These are phyloP conservation scores for Rhamnusium bicolor DNA, from an alignment of 2,888 invertebrate genomes.

Conservation along the genomic window DNA sequence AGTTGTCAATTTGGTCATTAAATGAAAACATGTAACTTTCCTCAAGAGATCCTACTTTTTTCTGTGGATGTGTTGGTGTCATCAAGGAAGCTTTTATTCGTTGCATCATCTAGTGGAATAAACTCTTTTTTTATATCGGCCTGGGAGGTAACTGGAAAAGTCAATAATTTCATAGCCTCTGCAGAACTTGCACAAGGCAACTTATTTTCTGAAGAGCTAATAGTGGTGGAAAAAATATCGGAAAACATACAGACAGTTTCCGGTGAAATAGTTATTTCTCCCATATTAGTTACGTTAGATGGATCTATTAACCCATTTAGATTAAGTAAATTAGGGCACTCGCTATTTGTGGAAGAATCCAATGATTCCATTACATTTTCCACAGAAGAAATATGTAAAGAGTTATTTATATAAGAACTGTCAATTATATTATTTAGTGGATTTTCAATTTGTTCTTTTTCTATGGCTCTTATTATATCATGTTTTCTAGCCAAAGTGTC, in stretches of 20 bases:
- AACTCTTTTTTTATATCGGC: slow-evolving; percentile 4
- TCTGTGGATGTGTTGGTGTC: not conserved
- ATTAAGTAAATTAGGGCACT: not conserved
- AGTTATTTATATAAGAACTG: not conserved
- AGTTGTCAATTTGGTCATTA: slow-evolving; percentile 2
- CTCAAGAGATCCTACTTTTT: not conserved
- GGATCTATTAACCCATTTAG: not conserved
- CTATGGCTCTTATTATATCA: not conserved
- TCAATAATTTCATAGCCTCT: not conserved
- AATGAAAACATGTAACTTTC: slow-evolving; percentile 12
- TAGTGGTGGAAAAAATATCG: slow-evolving; percentile 10
- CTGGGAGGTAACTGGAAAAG: slow-evolving; percentile 9
- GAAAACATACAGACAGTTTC: slow-evolving; percentile 18
- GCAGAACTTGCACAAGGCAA: slow-evolving; percentile 12
- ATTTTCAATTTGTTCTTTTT: not conserved
- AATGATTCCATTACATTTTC: not conserved
- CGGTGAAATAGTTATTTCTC: slow-evolving; percentile 9
- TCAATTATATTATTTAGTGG: not conserved
- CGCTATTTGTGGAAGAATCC: not conserved
- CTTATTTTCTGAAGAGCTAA: slow-evolving; percentile 9
- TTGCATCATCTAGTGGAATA: not conserved
- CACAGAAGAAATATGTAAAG: not conserved
- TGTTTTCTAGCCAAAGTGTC: not conserved
- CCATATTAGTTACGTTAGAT: not conserved
- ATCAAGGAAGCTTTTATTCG: not conserved